Evolutionary conservation across 2,888 invertebrate genomes (phyloP).

Genomic region (Apomyelois bistriatella): DNA sequence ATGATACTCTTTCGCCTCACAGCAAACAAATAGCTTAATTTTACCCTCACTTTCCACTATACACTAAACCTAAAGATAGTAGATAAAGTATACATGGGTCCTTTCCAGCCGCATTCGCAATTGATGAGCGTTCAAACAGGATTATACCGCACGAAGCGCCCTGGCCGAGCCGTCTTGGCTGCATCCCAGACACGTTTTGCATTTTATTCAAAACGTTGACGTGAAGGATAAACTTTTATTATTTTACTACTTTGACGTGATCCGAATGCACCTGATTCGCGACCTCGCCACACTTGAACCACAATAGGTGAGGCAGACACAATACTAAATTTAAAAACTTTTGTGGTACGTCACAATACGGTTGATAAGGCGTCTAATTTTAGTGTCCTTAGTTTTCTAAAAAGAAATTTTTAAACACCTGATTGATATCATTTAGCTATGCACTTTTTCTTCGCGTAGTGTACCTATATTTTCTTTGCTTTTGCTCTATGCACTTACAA

Average conservation of each 20-base stretch:
- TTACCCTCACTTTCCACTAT: not conserved
- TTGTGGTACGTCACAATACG: not conserved
- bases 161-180: conserved; percentile 57
- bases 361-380: not conserved
- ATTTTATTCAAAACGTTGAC: conserved; percentile 79
- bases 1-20: not conserved
- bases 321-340: not conserved
- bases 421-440: too few species aligned
- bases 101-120: conserved; percentile 15
- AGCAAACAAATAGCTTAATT: not conserved
- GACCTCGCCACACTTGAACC: conserved; percentile 19
- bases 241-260: conserved; percentile 76
- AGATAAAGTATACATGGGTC: conserved; percentile 1
- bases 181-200: conserved; percentile 76
- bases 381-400: not conserved
- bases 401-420: too few species aligned
- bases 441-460: too few species aligned
- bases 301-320: not conserved
- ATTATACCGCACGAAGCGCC: conserved; percentile 30
- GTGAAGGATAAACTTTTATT: conserved; percentile 76
- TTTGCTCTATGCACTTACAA: too few species aligned
- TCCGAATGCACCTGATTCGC: conserved; percentile 56
- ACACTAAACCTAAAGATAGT: not conserved
- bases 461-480: too few species aligned
- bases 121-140: conserved; percentile 31